Percentiles rank a stretch among this genome's conserved stretches.
Evolutionary conservation across 2,888 invertebrate genomes (phyloP).

Genomic region (Odontomyia ornata): DNA sequence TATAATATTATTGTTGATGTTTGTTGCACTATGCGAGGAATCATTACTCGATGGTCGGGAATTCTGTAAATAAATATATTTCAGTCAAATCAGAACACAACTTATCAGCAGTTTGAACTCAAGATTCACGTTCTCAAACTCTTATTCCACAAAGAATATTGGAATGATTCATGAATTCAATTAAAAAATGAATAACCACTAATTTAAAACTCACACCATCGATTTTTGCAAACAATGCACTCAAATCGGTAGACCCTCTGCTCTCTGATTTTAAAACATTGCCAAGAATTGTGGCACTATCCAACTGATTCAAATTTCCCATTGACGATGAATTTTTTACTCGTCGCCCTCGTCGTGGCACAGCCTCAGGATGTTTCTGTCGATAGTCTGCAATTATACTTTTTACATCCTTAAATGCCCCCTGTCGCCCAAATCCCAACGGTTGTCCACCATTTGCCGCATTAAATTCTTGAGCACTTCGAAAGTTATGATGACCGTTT

Average conservation of each 20-base stretch:
- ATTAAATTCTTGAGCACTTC: slow-evolving; percentile 28
- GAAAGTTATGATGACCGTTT: slow-evolving; percentile 52
- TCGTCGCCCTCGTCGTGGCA: slow-evolving; percentile 73
- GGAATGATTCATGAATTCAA: neutral
- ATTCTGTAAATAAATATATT: slow-evolving; percentile 49
- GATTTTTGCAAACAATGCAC: slow-evolving; percentile 48
- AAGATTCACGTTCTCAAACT: neutral
- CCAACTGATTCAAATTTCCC: slow-evolving; percentile 43
- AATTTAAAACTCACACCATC: slow-evolving; percentile 45
- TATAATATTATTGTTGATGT: slow-evolving; percentile 56
- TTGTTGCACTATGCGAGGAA: slow-evolving; percentile 66
- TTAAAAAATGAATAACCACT: too few relatives aligned
- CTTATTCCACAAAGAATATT: too few relatives aligned
- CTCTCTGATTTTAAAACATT: slow-evolving; percentile 53
- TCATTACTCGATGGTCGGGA: slow-evolving; percentile 66
- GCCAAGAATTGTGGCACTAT: slow-evolving; percentile 51
- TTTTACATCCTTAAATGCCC: slow-evolving; percentile 82
- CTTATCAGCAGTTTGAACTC: neutral
- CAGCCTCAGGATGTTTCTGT: slow-evolving; percentile 77
- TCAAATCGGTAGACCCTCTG: slow-evolving; percentile 47
- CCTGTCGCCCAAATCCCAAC: slow-evolving; percentile 70
- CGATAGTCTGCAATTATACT: slow-evolving; percentile 84
- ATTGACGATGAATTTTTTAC: slow-evolving; percentile 63
- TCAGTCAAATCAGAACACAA: neutral
- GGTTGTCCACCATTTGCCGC: slow-evolving; percentile 59